Percentiles rank a stretch among this genome's conserved stretches.
Evolutionary conservation across 64 coral and sea anemone genomes (phyloP).

Genomic region (Pocillopora verrucosa): DNA sequence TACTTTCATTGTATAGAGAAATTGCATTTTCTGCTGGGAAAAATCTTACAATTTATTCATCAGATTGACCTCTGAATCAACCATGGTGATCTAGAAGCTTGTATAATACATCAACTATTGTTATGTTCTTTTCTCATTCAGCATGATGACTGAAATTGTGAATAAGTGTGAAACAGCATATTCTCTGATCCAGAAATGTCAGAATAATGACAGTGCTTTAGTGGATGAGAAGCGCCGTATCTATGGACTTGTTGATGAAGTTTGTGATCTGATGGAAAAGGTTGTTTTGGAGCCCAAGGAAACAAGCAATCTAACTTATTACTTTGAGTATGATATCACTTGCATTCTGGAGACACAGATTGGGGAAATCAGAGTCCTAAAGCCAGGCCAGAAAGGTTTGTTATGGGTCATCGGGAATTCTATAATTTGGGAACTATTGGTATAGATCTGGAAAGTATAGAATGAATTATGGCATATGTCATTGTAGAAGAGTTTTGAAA

Average conservation of each 20-base stretch:
- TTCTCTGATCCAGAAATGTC: slow-evolving; percentile 38
- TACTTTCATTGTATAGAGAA: no score
- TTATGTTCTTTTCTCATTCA: slow-evolving; percentile 2
- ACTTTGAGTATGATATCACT: slow-evolving; percentile 57
- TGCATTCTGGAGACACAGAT: slow-evolving; percentile 57
- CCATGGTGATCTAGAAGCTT: no score
- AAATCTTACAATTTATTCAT: no score
- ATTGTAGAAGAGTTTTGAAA: no score
- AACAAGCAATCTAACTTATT: slow-evolving; percentile 57
- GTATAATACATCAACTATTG: no score
- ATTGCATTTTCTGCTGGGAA: no score
- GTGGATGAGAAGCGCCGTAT: slow-evolving; percentile 64
- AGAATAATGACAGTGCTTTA: slow-evolving; percentile 56
- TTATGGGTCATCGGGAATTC: no score
- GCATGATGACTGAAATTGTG: slow-evolving; percentile 62
- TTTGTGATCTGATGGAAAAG: slow-evolving; percentile 30
- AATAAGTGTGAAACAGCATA: slow-evolving; percentile 71
- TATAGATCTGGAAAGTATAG: no score
- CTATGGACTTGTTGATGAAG: slow-evolving; percentile 50
- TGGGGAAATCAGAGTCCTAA: slow-evolving; percentile 34
- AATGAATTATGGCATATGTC: no score
- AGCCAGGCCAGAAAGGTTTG: slow-evolving; percentile 30
- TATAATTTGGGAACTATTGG: no score
- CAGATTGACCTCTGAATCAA: no score
- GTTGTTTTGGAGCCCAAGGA: slow-evolving; percentile 62